Percentiles rank a stretch among this genome's conserved stretches.
Evolutionary conservation across 2,888 invertebrate genomes (phyloP).

Genomic region (Chrysina gloriosa): DNA sequence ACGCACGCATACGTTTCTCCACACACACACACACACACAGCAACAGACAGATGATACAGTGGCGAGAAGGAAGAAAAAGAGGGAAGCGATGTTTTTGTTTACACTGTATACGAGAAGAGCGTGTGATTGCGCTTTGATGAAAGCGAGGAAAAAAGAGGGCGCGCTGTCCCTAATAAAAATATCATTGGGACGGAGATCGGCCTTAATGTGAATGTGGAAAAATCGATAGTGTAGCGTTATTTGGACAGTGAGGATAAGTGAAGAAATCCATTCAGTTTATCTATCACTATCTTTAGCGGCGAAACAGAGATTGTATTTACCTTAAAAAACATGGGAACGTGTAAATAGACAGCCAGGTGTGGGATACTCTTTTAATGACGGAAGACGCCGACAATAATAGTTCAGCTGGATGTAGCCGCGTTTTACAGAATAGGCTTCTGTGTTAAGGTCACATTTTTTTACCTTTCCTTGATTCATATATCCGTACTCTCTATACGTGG

Average conservation of each 20-base stretch:
- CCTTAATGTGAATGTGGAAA: not conserved
- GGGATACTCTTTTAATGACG: constrained; percentile 1
- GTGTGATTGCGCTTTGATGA: constrained; percentile 29
- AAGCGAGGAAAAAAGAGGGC: not conserved
- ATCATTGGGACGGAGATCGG: not conserved
- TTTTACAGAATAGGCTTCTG: too few species aligned
- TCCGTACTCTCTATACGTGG: too few species aligned
- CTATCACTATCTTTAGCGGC: constrained; percentile 12
- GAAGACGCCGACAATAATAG: not conserved
- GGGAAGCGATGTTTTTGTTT: not conserved
- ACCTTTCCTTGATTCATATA: too few species aligned
- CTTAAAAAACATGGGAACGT: constrained; percentile 15
- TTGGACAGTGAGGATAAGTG: constrained; percentile 11
- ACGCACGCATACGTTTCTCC: too few species aligned
- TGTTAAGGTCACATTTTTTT: too few species aligned
- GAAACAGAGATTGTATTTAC: constrained; percentile 1
- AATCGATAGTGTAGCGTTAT: not conserved
- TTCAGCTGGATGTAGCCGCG: not conserved
- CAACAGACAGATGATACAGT: not conserved
- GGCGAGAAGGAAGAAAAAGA: not conserved
- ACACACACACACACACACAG: not conserved
- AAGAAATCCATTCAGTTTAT: constrained; percentile 13
- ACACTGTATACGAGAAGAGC: not conserved
- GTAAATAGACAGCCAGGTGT: constrained; percentile 14
- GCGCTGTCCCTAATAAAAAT: constrained; percentile 12